Percentiles rank a stretch among this genome's conserved stretches.
Conservation (phyloP, 2,797 vertebrate genomes). For the Huso huso region DNA sequence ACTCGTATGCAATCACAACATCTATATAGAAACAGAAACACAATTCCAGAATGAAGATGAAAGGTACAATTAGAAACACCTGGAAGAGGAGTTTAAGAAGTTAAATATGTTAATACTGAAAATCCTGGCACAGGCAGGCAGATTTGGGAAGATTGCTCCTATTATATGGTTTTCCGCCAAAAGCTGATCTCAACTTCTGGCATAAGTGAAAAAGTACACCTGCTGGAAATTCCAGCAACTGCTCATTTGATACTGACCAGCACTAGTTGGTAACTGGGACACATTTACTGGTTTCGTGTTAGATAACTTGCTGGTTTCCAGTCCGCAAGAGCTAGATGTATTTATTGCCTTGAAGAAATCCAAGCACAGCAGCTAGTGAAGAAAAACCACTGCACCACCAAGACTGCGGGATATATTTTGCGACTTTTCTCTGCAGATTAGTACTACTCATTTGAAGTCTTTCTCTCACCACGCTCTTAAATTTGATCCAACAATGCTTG, state of each 20-base stretch:
- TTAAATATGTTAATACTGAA: background rate
- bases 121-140: background rate
- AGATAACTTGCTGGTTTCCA: background rate
- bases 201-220: constrained; percentile 2
- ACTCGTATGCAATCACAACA: too few relatives aligned
- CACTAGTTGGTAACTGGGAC: background rate
- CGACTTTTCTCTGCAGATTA: too few relatives aligned
- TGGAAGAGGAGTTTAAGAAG: background rate
- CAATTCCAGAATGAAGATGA: too few relatives aligned
- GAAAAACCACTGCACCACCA: too few relatives aligned
- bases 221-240: background rate
- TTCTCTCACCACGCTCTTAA: too few relatives aligned
- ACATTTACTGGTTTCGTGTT: background rate
- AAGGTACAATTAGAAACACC: background rate
- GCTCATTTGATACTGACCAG: background rate
- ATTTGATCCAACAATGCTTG: too few relatives aligned
- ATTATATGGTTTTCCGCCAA: background rate
- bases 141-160: background rate
- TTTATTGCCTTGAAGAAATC: background rate
- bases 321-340: background rate
- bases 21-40: too few relatives aligned
- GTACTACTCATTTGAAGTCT: too few relatives aligned
- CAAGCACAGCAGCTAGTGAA: background rate
- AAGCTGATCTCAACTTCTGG: background rate
- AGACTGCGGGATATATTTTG: too few relatives aligned